Conservation (phyloP, 2,797 vertebrate species). For the Notolabrus celidotus region DNA sequence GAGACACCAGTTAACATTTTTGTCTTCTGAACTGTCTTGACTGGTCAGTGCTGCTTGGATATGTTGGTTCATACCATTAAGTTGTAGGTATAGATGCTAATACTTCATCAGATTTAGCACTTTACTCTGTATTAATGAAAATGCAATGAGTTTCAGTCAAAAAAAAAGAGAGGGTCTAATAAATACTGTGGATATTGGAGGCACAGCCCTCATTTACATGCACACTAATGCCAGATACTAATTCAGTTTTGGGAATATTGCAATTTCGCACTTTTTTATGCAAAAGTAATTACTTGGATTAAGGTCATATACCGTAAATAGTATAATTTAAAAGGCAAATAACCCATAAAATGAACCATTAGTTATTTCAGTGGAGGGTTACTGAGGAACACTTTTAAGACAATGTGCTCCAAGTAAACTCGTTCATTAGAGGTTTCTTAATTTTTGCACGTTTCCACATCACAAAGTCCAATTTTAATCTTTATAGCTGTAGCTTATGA, state of each 20-base stretch:
- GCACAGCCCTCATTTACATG: background rate
- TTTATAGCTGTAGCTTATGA: background rate
- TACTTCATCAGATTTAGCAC: no score
- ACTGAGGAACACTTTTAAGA: background rate
- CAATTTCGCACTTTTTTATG: constrained; percentile 1
- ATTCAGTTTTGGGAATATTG: background rate
- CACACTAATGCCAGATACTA: background rate
- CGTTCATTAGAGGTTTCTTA: background rate
- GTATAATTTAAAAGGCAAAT: constrained; percentile 9
- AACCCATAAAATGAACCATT: background rate
- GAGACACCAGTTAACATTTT: no score
- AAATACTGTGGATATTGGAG: background rate
- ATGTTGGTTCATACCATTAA: no score
- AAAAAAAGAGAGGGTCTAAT: background rate
- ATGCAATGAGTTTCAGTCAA: background rate
- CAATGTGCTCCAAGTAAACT: background rate
- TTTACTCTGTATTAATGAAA: background rate
- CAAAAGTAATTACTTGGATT: constrained; percentile 26
- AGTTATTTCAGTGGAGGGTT: background rate
- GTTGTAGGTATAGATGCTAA: no score
- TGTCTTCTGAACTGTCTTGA: no score
- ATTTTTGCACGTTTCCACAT: background rate
- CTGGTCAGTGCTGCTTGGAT: no score
- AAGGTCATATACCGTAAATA: constrained; percentile 2
- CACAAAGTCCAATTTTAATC: background rate